phyloP scores from a whole-genome alignment of 2,113 vertebrate genomes.

The Tretioscincus oriximinensis region DNA sequence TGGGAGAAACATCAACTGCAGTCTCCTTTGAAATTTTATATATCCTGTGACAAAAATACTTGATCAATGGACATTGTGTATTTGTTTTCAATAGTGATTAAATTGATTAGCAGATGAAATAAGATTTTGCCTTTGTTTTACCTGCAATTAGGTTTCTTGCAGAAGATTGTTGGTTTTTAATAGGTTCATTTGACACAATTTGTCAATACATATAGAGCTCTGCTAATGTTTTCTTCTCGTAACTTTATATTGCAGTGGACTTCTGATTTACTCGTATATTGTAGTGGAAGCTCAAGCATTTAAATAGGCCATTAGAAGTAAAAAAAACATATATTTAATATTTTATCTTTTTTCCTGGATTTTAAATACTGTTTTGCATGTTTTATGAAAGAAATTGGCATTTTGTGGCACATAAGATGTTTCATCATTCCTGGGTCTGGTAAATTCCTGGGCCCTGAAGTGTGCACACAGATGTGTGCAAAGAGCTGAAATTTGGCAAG shows the following conservation, averaged over 20 bases:
- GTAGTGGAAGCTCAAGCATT: too few species aligned
- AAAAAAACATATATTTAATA: too few species aligned
- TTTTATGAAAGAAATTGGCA: too few species aligned
- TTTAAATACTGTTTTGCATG: too few species aligned
- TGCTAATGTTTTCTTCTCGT: background rate
- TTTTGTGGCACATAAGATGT: too few species aligned
- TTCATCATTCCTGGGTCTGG: too few species aligned
- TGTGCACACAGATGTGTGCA: too few species aligned
- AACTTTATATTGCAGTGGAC: constrained; percentile 12
- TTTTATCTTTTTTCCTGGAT: too few species aligned
- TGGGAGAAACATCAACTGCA: background rate
- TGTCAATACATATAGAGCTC: accelerated
- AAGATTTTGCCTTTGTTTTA: constrained; percentile 24
- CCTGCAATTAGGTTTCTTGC: constrained; percentile 23
- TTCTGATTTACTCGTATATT: background rate
- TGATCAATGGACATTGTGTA: background rate
- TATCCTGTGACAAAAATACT: constrained; percentile 31
- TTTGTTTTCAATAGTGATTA: constrained; percentile 24
- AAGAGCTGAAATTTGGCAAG: too few species aligned
- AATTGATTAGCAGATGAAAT: constrained; percentile 20
- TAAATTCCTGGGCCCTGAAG: too few species aligned
- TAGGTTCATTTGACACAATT: background rate
- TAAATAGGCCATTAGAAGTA: too few species aligned
- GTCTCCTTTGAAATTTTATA: background rate
- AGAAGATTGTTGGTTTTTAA: background rate